Conservation (phyloP, 2,888 invertebrate species). For the Rhagium mordax region DNA sequence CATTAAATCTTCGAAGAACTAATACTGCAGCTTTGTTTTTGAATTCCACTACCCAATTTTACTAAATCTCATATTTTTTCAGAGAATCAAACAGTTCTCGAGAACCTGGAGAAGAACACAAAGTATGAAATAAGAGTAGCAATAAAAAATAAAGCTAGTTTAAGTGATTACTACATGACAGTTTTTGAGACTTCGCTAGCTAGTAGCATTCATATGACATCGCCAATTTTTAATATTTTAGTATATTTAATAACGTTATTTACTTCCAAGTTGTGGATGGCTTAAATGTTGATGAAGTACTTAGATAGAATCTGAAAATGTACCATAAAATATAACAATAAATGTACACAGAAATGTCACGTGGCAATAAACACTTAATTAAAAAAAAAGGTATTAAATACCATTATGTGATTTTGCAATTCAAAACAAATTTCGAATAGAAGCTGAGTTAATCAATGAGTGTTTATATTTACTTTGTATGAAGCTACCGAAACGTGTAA, state of each 20-base stretch:
- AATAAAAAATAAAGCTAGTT: constrained; percentile 73
- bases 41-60: no score
- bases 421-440: background rate
- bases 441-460: no score
- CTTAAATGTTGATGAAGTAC: constrained; percentile 2
- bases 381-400: background rate
- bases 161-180: constrained; percentile 64
- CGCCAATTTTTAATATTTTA: constrained; percentile 29
- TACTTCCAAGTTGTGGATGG: constrained; percentile 6
- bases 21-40: no score
- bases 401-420: background rate
- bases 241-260: constrained; percentile 36
- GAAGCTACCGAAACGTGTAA: background rate
- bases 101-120: constrained; percentile 70
- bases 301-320: constrained; percentile 14
- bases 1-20: no score
- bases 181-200: constrained; percentile 56
- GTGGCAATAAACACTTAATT: constrained; percentile 14
- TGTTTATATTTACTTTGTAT: background rate
- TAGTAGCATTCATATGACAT: constrained; percentile 33
- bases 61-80: background rate
- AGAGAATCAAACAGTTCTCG: constrained; percentile 71
- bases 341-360: background rate
- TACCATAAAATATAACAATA: constrained; percentile 17
- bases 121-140: constrained; percentile 73